A percentile compares a stretch with the other conserved stretches of the same genome.
phyloP scores from a whole-genome alignment of 2,888 invertebrate species.

The Choristoneura rosaceana region DNA sequence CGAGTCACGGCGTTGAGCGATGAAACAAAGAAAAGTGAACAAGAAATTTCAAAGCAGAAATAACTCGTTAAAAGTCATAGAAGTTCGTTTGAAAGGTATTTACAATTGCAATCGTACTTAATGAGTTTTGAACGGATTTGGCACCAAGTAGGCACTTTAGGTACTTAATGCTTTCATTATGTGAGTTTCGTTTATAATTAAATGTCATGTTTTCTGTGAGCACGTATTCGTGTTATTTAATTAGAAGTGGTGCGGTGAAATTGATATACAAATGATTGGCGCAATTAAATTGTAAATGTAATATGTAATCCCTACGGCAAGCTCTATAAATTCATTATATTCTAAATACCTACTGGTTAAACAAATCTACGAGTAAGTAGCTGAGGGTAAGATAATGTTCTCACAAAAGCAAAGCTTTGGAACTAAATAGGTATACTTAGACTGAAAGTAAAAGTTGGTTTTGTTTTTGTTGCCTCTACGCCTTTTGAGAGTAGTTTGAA shows the following conservation, averaged over 20 bases:
- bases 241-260: not conserved
- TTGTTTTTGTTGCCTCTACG: too few species aligned
- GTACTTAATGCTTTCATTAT: not conserved
- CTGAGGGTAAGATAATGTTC: too few species aligned
- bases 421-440: too few species aligned
- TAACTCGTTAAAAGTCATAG: slow-evolving; percentile 17
- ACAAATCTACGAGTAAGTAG: too few species aligned
- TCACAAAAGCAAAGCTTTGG: too few species aligned
- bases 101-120: slow-evolving; percentile 10
- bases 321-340: not conserved
- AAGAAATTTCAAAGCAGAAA: slow-evolving; percentile 12
- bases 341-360: too few species aligned
- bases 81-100: slow-evolving; percentile 14
- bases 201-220: slow-evolving; percentile 11
- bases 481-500: too few species aligned
- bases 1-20: not conserved
- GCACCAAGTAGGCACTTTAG: not conserved
- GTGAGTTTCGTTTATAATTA: slow-evolving; percentile 1
- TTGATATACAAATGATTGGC: slow-evolving; percentile 3
- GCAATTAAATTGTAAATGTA: slow-evolving; percentile 6
- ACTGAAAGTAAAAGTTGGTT: too few species aligned
- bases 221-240: slow-evolving; percentile 1
- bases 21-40: slow-evolving; percentile 4
- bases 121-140: slow-evolving; percentile 18
- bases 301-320: not conserved